Percentiles rank a stretch among this genome's conserved stretches.
These are phyloP conservation scores for Chalcosyrphus nemorum DNA, from an alignment of 2,888 invertebrate genomes.

Conservation along the genomic window DNA sequence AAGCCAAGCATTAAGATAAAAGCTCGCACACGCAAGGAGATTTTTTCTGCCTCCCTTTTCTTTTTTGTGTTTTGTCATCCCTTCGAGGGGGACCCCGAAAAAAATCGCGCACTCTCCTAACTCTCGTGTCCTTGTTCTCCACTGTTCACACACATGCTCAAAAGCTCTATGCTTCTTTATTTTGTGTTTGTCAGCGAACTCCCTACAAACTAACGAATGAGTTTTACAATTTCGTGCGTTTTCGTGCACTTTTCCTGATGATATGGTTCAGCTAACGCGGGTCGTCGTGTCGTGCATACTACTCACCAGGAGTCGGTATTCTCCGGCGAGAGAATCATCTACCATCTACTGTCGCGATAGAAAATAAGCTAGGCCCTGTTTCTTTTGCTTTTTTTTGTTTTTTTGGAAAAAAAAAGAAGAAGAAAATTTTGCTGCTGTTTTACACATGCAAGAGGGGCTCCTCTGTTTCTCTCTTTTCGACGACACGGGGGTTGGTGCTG, in stretches of 20 bases:
- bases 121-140: conserved; percentile 54
- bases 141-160: conserved; percentile 44
- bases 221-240: conserved; percentile 61
- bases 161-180: conserved; percentile 47
- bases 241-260: conserved; percentile 54
- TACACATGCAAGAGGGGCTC: conserved; percentile 35
- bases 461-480: conserved; percentile 49
- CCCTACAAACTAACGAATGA: conserved; percentile 40
- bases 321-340: conserved; percentile 35
- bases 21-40: conserved; percentile 47
- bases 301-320: neutral
- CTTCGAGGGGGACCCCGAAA: neutral
- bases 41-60: conserved; percentile 19
- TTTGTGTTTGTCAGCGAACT: neutral
- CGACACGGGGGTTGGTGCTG: conserved; percentile 1
- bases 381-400: conserved; percentile 1
- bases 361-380: conserved; percentile 38
- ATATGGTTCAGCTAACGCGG: neutral
- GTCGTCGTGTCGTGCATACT: neutral
- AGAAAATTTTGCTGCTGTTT: conserved; percentile 7
- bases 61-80: conserved; percentile 4
- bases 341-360: neutral
- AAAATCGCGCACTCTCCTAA: conserved; percentile 61
- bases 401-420: neutral
- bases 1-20: conserved; percentile 30